These are phyloP conservation scores for Corydoras maculifer DNA, from an alignment of 2,113 vertebrate species.

Conservation along the genomic window DNA sequence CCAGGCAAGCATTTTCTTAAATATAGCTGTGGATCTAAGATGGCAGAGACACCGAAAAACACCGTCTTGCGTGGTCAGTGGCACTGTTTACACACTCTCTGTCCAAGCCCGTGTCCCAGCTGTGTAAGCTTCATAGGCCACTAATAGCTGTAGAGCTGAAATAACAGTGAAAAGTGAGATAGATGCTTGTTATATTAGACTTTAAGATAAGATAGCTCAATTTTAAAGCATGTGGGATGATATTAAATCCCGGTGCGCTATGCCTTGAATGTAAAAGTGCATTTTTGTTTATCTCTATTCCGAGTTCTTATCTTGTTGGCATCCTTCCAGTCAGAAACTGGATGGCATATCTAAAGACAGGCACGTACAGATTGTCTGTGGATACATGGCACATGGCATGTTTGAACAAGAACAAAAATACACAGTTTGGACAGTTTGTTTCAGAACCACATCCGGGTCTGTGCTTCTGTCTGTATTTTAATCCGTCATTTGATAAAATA, in stretches of 20 bases:
- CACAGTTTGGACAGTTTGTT: background rate
- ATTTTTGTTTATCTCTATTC: background rate
- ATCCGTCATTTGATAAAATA: too few species aligned
- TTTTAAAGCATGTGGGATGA: background rate
- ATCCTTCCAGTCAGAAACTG: constrained; percentile 8
- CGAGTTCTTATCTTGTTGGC: constrained; percentile 16
- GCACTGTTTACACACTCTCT: constrained; percentile 29
- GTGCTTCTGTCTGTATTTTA: too few species aligned
- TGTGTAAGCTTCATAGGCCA: constrained; percentile 33
- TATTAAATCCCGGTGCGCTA: background rate
- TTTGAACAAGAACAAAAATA: background rate
- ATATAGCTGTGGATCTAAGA: too few species aligned
- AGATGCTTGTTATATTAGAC: constrained; percentile 19
- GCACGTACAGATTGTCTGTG: background rate
- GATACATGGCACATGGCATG: constrained; percentile 4
- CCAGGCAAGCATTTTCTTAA: too few species aligned
- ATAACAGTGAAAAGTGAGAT: constrained; percentile 18
- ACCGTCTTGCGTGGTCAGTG: too few species aligned
- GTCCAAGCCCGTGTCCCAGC: constrained; percentile 39
- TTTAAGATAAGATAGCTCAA: constrained; percentile 15
- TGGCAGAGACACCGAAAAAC: too few species aligned
- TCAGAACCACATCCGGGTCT: too few species aligned
- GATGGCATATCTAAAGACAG: constrained; percentile 1
- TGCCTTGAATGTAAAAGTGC: background rate
- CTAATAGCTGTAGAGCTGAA: constrained; percentile 47